A percentile compares a stretch with the other conserved stretches of the same genome.
These are phyloP conservation scores for Pseudobourletiella spinata DNA, from an alignment of 1,140 invertebrate species.

Conservation along the genomic window DNA sequence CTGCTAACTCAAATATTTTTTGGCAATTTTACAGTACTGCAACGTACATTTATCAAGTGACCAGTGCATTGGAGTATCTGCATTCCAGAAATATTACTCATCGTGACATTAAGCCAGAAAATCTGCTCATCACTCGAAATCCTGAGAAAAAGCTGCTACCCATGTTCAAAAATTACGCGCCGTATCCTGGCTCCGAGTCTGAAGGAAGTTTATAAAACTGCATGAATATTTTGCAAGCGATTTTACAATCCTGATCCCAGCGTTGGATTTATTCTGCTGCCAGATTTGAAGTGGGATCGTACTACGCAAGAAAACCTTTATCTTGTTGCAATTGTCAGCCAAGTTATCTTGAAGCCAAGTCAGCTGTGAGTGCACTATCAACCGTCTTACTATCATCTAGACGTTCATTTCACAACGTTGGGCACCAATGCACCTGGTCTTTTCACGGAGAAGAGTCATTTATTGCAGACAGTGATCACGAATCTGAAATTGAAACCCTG, in stretches of 20 bases:
- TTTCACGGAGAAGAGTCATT: constrained; percentile 70
- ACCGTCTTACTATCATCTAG: no score
- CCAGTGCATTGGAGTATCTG: constrained; percentile 50
- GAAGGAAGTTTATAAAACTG: no score
- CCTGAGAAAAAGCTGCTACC: no score
- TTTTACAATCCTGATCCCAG: no score
- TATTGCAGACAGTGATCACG: constrained; percentile 78
- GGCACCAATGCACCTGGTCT: constrained; percentile 72
- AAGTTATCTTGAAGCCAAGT: no score
- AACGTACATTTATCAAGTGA: constrained; percentile 38
- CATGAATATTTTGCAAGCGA: no score
- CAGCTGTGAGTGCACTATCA: no score
- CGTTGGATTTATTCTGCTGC: constrained; percentile 76
- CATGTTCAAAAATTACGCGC: no score
- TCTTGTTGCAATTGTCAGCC: constrained; percentile 72
- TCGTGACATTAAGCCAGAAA: constrained; percentile 46
- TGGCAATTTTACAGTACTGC: constrained; percentile 31
- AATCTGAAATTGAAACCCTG: constrained; percentile 73
- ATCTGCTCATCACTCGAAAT: no score
- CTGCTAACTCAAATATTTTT: no score
- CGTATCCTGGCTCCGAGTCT: no score
- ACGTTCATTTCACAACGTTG: constrained; percentile 81
- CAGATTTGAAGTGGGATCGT: constrained; percentile 92
- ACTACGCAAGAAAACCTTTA: constrained; percentile 66
- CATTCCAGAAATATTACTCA: constrained; percentile 45